phyloP scores from a whole-genome alignment of 2,888 invertebrate species.

The Vandiemenella viatica region DNA sequence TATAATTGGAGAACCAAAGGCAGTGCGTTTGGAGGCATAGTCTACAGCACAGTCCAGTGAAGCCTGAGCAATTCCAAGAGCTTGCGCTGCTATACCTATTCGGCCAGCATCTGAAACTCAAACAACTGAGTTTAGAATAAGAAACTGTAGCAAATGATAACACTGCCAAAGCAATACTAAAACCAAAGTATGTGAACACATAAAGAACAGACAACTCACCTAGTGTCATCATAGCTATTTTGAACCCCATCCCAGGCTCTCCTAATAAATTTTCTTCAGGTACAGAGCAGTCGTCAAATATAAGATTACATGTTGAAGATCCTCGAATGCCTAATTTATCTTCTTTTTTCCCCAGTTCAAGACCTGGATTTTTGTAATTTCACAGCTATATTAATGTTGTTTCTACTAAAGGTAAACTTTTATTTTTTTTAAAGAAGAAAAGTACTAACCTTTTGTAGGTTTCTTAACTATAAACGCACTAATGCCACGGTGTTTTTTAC shows the following conservation, averaged over 20 bases:
- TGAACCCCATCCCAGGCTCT: conserved; percentile 74
- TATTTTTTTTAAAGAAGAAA: no score
- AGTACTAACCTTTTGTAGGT: conserved; percentile 37
- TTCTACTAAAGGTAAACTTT: no score
- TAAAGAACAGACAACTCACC: conserved; percentile 27
- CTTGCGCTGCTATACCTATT: conserved; percentile 87
- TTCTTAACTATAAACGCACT: conserved; percentile 82
- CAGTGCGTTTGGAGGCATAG: conserved; percentile 74
- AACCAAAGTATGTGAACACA: no score
- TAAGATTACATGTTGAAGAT: conserved; percentile 81
- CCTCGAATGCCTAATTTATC: conserved; percentile 75
- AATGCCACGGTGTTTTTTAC: conserved; percentile 57
- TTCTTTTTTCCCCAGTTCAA: conserved; percentile 84
- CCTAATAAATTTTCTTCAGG: conserved; percentile 75
- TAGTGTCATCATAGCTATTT: conserved; percentile 88
- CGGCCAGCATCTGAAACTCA: conserved; percentile 65
- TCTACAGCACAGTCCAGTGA: conserved; percentile 81
- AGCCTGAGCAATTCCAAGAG: conserved; percentile 87
- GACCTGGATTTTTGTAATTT: conserved; percentile 33
- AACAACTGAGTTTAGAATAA: no score
- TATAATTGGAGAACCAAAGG: conserved; percentile 75
- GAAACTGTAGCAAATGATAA: no score
- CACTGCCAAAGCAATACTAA: no score
- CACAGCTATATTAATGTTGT: background rate
- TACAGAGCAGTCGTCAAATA: conserved; percentile 80